Percentiles rank a stretch among this genome's conserved stretches.
These are phyloP conservation scores for Idaea aversata DNA, from an alignment of 2,888 invertebrate genomes.

Conservation along the genomic window DNA sequence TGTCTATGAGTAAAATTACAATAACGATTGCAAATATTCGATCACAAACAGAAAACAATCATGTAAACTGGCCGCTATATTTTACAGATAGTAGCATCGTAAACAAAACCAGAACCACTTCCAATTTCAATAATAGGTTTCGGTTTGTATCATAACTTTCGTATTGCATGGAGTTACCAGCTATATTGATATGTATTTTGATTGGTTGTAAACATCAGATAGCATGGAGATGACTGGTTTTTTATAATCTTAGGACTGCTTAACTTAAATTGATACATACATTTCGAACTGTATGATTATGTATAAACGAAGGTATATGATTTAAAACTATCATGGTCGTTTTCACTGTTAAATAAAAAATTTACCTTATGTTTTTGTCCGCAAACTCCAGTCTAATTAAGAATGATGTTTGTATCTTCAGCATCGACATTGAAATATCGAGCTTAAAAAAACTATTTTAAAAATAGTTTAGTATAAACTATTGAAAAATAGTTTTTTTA, in stretches of 20 bases:
- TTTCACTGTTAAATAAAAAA: too few relatives aligned
- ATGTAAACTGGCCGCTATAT: slow-evolving; percentile 15
- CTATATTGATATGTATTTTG: slow-evolving; percentile 26
- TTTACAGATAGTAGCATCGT: slow-evolving; percentile 25
- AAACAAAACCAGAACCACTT: slow-evolving; percentile 30
- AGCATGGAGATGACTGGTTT: not conserved
- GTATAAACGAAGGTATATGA: too few relatives aligned
- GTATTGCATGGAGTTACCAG: slow-evolving; percentile 27
- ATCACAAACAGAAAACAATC: not conserved
- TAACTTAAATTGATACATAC: too few relatives aligned
- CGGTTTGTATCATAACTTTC: slow-evolving; percentile 28
- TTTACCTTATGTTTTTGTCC: too few relatives aligned
- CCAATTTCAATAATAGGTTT: slow-evolving; percentile 31
- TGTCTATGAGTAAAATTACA: not conserved
- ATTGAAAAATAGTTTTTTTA: too few relatives aligned
- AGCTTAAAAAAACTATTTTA: too few relatives aligned
- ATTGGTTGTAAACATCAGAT: slow-evolving; percentile 22
- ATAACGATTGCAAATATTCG: not conserved
- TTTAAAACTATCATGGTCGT: too few relatives aligned
- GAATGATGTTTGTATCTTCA: too few relatives aligned
- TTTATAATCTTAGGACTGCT: not conserved
- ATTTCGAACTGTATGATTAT: too few relatives aligned
- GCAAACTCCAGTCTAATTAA: too few relatives aligned
- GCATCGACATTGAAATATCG: too few relatives aligned
- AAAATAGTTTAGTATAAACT: too few relatives aligned